These are phyloP conservation scores for Penaeus chinensis DNA, from an alignment of 1,140 invertebrate species.

Conservation along the genomic window DNA sequence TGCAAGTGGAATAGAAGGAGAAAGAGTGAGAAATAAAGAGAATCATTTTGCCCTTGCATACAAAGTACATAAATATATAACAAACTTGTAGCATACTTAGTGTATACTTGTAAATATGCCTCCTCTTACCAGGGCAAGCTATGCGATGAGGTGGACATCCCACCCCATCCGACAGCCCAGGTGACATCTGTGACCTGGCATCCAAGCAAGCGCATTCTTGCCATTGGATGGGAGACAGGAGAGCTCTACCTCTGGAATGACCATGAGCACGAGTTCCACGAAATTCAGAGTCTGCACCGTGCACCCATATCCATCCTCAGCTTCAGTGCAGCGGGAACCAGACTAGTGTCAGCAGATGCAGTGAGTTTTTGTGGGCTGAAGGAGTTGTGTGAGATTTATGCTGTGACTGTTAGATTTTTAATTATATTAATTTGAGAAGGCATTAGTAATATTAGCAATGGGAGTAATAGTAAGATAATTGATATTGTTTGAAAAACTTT, in stretches of 20 bases:
- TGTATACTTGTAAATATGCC: background rate
- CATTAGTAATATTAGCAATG: too few species aligned
- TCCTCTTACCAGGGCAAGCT: conserved; percentile 78
- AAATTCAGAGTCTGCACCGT: conserved; percentile 82
- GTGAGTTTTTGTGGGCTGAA: conserved; percentile 66
- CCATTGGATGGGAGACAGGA: conserved; percentile 91
- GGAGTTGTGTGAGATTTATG: too few species aligned
- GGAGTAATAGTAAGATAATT: too few species aligned
- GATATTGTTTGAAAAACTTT: too few species aligned
- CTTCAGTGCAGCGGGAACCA: conserved; percentile 83
- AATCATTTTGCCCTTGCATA: background rate
- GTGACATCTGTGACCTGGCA: conserved; percentile 89
- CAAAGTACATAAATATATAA: too few species aligned
- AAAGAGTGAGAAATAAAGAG: conserved; percentile 8
- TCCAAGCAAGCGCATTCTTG: conserved; percentile 82
- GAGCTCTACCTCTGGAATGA: conserved; percentile 83
- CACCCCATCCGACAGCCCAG: conserved; percentile 79
- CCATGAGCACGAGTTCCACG: conserved; percentile 75
- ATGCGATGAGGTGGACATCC: conserved; percentile 81
- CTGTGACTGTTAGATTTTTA: too few species aligned
- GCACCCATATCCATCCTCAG: conserved; percentile 79
- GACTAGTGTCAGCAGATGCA: conserved; percentile 84
- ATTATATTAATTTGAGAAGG: too few species aligned
- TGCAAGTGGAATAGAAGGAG: background rate
- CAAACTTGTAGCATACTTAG: too few species aligned